Evolutionary conservation across 1,140 invertebrate genomes (phyloP), one percentile per base, ranked within the genome.

Genomic region (Drosophila eugracilis): DNA sequence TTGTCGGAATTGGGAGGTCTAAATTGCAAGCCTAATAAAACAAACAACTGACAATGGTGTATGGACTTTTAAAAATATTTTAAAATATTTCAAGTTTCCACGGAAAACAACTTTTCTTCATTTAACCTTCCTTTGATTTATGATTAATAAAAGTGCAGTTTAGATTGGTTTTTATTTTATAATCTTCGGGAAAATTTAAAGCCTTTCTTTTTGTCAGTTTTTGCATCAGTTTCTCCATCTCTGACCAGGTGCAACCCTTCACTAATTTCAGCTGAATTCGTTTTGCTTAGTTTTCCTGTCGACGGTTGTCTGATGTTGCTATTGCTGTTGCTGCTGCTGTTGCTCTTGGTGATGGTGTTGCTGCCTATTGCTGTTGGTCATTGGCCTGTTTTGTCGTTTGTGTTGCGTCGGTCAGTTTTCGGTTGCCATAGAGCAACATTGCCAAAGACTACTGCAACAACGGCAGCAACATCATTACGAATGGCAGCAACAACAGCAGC

Each of bases 351-450:
- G 36, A 15, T 39, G 36, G 19, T 39, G 37, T 41, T 41, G 52
- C 15, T 36, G 22, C 34, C 34, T 19, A 4, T 21, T 30, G 7
- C 45, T n/a, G 50, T 70, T 30, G 24, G 17, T 44, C 37, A 28
- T 34, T 39, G 28, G 19, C n/a, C 39, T 10, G 19, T 28, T 49
- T 49, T 60, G 48, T 54, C 36, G 59, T 45, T 50, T 49, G 45
- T 58, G 47, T 55, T 59, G 69, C 45, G 52, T 55, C n/a, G 52
- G 52, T 55, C 52, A 55, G 37, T 55, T 55, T 55, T 32, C 39
- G 52, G 52, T 44, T 55, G 52, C 37, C 37, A 19, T 19, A 39
- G 15, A 39, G 37, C 37, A 19, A 19, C 37, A 12, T 12, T 0
- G 17, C 1, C 37, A 19, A 36, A 14, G 34, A 19, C 36, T 41